Conservation (phyloP, 2,888 invertebrate species). For the Sinelater perroti region DNA sequence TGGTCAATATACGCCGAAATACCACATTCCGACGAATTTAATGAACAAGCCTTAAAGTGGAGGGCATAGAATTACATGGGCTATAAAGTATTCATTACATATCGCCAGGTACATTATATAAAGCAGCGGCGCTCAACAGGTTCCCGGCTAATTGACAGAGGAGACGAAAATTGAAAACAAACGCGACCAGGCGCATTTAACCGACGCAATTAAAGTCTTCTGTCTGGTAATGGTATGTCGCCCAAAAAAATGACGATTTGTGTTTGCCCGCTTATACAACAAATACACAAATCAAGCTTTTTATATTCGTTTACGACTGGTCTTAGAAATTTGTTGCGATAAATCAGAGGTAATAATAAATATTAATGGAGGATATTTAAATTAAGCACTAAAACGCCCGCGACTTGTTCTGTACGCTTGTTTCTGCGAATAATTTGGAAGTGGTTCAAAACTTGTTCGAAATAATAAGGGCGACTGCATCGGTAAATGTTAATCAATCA, state of each 20-base stretch:
- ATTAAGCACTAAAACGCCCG: too few species aligned
- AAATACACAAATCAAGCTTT: slow-evolving; percentile 3
- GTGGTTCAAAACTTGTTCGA: too few species aligned
- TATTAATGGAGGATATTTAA: too few species aligned
- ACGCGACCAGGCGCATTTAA: too few species aligned
- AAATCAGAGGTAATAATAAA: slow-evolving; percentile 5
- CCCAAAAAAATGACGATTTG: too few species aligned
- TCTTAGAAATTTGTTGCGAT: neutral
- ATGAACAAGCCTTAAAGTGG: slow-evolving; percentile 41
- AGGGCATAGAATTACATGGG: slow-evolving; percentile 46
- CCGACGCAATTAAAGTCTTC: too few species aligned
- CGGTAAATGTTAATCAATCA: too few species aligned
- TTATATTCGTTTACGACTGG: neutral
- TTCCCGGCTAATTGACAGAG: slow-evolving; percentile 19
- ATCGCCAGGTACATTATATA: slow-evolving; percentile 38
- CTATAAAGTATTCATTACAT: slow-evolving; percentile 48
- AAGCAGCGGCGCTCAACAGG: slow-evolving; percentile 36
- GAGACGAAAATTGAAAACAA: too few species aligned
- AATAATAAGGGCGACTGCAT: too few species aligned
- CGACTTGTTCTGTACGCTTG: too few species aligned
- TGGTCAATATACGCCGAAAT: slow-evolving; percentile 40
- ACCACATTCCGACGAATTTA: slow-evolving; percentile 41
- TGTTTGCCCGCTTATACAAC: neutral
- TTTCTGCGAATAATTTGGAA: too few species aligned
- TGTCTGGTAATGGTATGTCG: too few species aligned